Base-by-base conservation (phyloP, 1,140 invertebrate genomes). In the Neomicropteryx cornuta region DNA sequence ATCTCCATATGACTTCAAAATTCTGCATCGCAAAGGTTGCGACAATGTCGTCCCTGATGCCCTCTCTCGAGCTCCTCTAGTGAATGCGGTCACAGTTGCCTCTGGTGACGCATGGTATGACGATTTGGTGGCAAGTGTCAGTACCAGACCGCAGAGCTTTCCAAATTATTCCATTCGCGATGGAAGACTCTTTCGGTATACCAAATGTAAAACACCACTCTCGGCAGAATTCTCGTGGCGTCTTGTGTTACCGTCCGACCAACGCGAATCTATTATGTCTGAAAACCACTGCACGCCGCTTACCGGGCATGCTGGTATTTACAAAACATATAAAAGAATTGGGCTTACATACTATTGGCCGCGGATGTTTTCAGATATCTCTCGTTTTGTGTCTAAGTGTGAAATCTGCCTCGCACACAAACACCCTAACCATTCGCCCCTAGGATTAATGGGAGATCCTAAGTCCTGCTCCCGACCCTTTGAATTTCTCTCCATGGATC, bases 401-500 rank as follows among this genome's bases (percentile, higher is more conserved):
- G 24, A 45, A 0, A 42, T 10, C 0, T 60, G 56, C 38, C 13
- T 40, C 23, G 5, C 51, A 20, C 21, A 47, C 31, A 65, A 65
- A 35, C 33, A 39, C 2, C 42, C 35, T 10, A 56, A 58, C 18
- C 41, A 47, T 19, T 14, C 32, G n/a, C 40, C 52, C 5, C 36
- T 36, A 5, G 59, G 53, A 16, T 36, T 46, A 42, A 64, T 62
- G 56, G 47, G 49, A 8, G 33, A 41, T 24, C 43, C 46, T 3
- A 33, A 47, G 50, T 1, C 39, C 21, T 34, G 46, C 39, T 41
- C 5, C 8, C 17, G 33, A 18, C 53, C 51, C 3, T 66, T 56
- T 51, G 46, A 60, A 29, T 50, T 43, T 5, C 39, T 61, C 1
- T 53, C 54, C 1, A 46, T 55, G 0, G 64, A 70, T 39, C 28